These are phyloP conservation scores for Mallotus villosus DNA, from an alignment of 2,797 vertebrate species.

Conservation along the genomic window DNA sequence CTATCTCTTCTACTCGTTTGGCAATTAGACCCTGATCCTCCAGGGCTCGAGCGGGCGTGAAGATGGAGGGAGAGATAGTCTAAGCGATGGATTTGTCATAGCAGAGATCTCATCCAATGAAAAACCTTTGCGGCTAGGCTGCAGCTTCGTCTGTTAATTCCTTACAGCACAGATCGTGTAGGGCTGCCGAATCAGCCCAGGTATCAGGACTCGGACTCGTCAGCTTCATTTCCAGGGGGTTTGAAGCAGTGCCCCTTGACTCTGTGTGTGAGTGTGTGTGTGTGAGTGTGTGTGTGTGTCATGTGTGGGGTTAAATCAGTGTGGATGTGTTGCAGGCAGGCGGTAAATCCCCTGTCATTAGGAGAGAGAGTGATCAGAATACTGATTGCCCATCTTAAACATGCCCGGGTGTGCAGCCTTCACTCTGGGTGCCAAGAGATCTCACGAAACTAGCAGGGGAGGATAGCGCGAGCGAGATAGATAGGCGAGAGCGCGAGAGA, in stretches of 20 bases:
- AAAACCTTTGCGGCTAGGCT: constrained; percentile 57
- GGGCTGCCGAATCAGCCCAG: constrained; percentile 53
- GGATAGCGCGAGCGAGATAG: too few species aligned
- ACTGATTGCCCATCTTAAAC: constrained; percentile 74
- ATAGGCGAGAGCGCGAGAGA: too few species aligned
- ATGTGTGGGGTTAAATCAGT: constrained; percentile 67
- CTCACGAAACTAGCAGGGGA: constrained; percentile 58
- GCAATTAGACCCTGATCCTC: constrained; percentile 71
- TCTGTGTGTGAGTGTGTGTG: constrained; percentile 17
- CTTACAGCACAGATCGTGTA: constrained; percentile 59
- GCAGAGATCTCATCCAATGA: constrained; percentile 59
- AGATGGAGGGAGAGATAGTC: constrained; percentile 61
- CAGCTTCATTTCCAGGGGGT: constrained; percentile 67
- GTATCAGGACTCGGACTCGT: constrained; percentile 56
- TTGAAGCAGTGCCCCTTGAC: constrained; percentile 64
- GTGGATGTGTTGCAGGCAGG: constrained; percentile 41
- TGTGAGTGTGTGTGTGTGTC: constrained; percentile 52
- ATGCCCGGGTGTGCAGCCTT: constrained; percentile 68
- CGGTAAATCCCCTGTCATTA: constrained; percentile 67
- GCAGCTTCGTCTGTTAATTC: constrained; percentile 60
- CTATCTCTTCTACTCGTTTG: constrained; percentile 62
- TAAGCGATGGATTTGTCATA: constrained; percentile 61
- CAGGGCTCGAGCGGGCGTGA: constrained; percentile 49
- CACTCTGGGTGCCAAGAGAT: constrained; percentile 72
- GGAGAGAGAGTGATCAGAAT: constrained; percentile 74